Evolutionary conservation across 2,888 invertebrate species (phyloP), one percentile per base, ranked within the genome.

Genomic region (Agrochola lychnidis): DNA sequence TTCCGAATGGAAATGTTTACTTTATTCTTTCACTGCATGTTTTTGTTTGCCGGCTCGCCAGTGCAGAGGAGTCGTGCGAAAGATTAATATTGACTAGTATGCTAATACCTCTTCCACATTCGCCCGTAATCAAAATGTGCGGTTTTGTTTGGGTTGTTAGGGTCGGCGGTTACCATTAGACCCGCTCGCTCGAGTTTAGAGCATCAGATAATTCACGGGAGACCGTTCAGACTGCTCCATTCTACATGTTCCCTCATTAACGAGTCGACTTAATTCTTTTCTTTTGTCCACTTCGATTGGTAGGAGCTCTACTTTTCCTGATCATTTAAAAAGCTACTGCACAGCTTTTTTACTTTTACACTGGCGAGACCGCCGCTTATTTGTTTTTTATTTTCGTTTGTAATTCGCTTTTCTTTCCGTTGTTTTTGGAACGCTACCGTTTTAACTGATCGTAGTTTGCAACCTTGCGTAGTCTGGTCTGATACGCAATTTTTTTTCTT

Each of bases 391-490:
- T 92, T 93, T 94, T 92, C 79, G 86, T 90, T 88, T 90, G 90
- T 89, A 89, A 89, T 89, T 89, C 86, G 85, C 79, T 89, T 88
- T 89, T 88, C 81, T 85, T 69, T 70, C 80, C 84, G 86, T 93
- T 93, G 90, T 94, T 95, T 94, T 94, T 90, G 84, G 88, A 91
- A 90, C 89, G 91, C 92, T 92, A 92, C 93, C 86, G 92, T 92
- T 94, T 93, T 93, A 94, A 94, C 94, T 93, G 94, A 93, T 94
- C 91, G 92, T 90, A 91, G 93, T 93, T 74, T 42, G 83, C 91
- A 89, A 91, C 90, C 90, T 93, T 89, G 93, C 92, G 93, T 92
- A 92, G 93, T 92, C 90, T 90, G 87, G 87, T 92, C 90, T 90
- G 87, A 87, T 89, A 89, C 86, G 82, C 83, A 83, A 90, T 90